Evolutionary conservation across 2,797 vertebrate species (phyloP).

Genomic region (Cynodonichthys magdalenae): DNA sequence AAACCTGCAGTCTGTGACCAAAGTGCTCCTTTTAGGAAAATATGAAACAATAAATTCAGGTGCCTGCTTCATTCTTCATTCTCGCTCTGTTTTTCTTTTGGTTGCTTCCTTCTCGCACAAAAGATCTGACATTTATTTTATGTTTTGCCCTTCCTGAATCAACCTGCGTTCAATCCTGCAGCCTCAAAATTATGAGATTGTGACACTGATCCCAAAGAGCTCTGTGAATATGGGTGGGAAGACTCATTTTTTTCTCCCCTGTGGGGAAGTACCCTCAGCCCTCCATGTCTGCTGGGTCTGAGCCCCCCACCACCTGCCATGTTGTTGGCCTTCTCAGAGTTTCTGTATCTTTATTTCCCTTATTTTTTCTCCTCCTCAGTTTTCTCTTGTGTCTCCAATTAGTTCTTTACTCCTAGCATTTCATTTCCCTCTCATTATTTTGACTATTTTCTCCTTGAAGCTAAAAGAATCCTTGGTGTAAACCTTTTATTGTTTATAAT

Average conservation of each 20-base stretch:
- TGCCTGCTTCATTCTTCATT: too few species aligned
- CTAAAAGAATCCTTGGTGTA: not conserved
- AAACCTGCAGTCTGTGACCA: too few species aligned
- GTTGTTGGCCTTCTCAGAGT: conserved; percentile 4
- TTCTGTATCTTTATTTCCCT: not conserved
- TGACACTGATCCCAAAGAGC: not conserved
- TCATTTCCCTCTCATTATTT: not conserved
- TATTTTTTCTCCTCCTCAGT: conserved; percentile 1
- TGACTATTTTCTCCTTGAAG: not conserved
- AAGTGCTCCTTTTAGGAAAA: too few species aligned
- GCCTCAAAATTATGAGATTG: too few species aligned
- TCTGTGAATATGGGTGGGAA: conserved; percentile 53
- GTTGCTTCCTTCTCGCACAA: not conserved
- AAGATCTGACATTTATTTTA: not conserved
- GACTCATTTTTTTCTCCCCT: conserved; percentile 18
- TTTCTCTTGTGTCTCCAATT: not conserved
- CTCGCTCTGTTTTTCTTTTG: too few species aligned
- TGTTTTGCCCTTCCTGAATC: too few species aligned
- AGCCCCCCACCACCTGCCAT: conserved; percentile 17
- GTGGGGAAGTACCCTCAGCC: conserved; percentile 26
- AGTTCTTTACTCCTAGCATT: not conserved
- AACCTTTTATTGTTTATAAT: not conserved
- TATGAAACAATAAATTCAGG: too few species aligned
- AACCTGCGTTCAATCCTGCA: too few species aligned
- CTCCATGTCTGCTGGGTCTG: conserved; percentile 1